Conservation (phyloP, 2,113 vertebrate genomes). For the Colossoma macropomum region DNA sequence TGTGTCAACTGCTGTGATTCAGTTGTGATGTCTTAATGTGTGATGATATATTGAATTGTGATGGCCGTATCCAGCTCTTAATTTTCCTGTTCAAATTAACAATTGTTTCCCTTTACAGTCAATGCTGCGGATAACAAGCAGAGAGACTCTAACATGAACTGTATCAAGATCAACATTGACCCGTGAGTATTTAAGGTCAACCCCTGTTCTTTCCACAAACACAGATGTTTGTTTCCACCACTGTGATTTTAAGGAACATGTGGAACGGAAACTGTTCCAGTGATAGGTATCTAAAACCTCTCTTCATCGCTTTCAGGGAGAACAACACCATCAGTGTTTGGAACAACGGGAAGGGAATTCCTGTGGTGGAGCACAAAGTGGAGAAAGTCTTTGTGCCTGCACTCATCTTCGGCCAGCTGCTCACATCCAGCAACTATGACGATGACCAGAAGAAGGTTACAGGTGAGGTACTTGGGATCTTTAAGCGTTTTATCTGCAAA, state of each 20-base stretch:
- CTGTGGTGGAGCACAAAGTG: slow-evolving; percentile 96
- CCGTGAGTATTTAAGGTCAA: slow-evolving; percentile 81
- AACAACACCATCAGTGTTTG: slow-evolving; percentile 94
- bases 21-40: too few species aligned
- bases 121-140: slow-evolving; percentile 99
- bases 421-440: slow-evolving; percentile 97
- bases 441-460: slow-evolving; percentile 98
- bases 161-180: slow-evolving; percentile 92
- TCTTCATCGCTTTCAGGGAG: slow-evolving; percentile 79
- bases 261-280: neutral
- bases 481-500: neutral
- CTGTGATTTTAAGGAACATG: too few species aligned
- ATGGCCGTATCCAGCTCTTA: too few species aligned
- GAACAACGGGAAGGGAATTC: slow-evolving; percentile 98
- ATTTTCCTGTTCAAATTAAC: too few species aligned
- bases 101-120: slow-evolving; percentile 73
- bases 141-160: slow-evolving; percentile 92
- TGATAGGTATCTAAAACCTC: neutral
- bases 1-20: too few species aligned
- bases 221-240: too few species aligned
- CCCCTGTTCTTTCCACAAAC: neutral
- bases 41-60: too few species aligned
- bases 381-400: slow-evolving; percentile 97
- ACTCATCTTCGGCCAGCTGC: slow-evolving; percentile 97
- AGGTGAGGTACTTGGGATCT: slow-evolving; percentile 72